phyloP scores from a whole-genome alignment of 2,113 vertebrate species.

The Scatophagus argus region DNA sequence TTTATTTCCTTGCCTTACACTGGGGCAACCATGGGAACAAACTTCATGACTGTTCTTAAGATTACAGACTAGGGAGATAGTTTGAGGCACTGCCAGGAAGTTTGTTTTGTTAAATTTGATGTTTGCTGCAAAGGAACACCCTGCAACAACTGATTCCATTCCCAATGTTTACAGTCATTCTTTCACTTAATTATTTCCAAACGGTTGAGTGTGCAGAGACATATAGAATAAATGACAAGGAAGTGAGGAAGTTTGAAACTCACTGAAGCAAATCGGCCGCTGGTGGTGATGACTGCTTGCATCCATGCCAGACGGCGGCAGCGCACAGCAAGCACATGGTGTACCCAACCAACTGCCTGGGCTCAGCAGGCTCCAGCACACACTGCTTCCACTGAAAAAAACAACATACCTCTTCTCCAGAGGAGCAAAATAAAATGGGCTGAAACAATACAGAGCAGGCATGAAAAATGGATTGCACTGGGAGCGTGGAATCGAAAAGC shows the following conservation, averaged over 20 bases:
- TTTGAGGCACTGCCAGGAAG: slow-evolving; percentile 41
- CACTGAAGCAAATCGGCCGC: slow-evolving; percentile 29
- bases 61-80: slow-evolving; percentile 20
- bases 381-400: slow-evolving; percentile 39
- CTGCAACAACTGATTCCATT: background rate
- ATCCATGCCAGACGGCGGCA: slow-evolving; percentile 54
- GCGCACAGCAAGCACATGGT: slow-evolving; percentile 57
- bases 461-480: slow-evolving; percentile 58
- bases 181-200: background rate
- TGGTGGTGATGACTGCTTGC: slow-evolving; percentile 35
- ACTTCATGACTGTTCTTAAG: slow-evolving; percentile 58
- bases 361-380: slow-evolving; percentile 60
- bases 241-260: slow-evolving; percentile 32
- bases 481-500: slow-evolving; percentile 27
- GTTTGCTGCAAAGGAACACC: background rate
- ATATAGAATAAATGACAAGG: slow-evolving; percentile 12
- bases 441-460: slow-evolving; percentile 53
- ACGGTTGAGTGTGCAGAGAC: slow-evolving; percentile 1
- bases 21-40: slow-evolving; percentile 42
- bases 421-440: slow-evolving; percentile 51
- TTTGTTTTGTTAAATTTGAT: slow-evolving; percentile 31
- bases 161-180: background rate
- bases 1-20: slow-evolving; percentile 55
- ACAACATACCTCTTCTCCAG: slow-evolving; percentile 42
- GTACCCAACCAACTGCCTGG: slow-evolving; percentile 60